A percentile compares a stretch with the other conserved stretches of the same genome.
Conservation (phyloP, 2,797 vertebrate genomes). For the Pelobates cultripes region DNA sequence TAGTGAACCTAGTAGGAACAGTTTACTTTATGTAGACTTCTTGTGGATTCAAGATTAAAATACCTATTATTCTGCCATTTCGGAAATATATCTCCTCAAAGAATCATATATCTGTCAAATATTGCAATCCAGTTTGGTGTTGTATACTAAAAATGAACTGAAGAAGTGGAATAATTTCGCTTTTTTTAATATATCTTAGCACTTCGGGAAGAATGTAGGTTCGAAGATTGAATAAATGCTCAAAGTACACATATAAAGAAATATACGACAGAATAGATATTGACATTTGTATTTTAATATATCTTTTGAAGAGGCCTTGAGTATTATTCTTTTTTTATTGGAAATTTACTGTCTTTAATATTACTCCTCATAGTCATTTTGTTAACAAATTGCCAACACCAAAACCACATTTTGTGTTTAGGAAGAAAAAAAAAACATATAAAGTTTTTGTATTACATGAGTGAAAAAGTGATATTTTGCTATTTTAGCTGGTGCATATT, state of each 20-base stretch:
- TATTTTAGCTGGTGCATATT: no score
- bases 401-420: slow-evolving; percentile 25
- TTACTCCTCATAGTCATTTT: slow-evolving; percentile 43
- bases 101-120: slow-evolving; percentile 73
- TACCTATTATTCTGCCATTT: slow-evolving; percentile 65
- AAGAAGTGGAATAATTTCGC: slow-evolving; percentile 72
- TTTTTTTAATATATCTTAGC: slow-evolving; percentile 73
- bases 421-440: slow-evolving; percentile 15
- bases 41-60: slow-evolving; percentile 63
- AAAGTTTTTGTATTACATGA: no score
- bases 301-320: slow-evolving; percentile 65
- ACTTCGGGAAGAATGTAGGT: slow-evolving; percentile 68
- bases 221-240: slow-evolving; percentile 74
- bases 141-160: slow-evolving; percentile 74
- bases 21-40: slow-evolving; percentile 60
- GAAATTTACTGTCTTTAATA: slow-evolving; percentile 49
- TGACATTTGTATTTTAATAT: slow-evolving; percentile 73
- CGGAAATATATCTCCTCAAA: slow-evolving; percentile 68
- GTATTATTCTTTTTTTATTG: slow-evolving; percentile 58
- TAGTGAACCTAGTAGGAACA: slow-evolving; percentile 58
- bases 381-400: slow-evolving; percentile 43
- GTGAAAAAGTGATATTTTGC: no score
- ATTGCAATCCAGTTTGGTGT: slow-evolving; percentile 67
- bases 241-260: slow-evolving; percentile 67
- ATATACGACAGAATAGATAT: slow-evolving; percentile 73